Evolutionary conservation across 2,888 invertebrate species (phyloP), one percentile per base, ranked within the genome.

Genomic region (Phoenoteleia sp.): DNA sequence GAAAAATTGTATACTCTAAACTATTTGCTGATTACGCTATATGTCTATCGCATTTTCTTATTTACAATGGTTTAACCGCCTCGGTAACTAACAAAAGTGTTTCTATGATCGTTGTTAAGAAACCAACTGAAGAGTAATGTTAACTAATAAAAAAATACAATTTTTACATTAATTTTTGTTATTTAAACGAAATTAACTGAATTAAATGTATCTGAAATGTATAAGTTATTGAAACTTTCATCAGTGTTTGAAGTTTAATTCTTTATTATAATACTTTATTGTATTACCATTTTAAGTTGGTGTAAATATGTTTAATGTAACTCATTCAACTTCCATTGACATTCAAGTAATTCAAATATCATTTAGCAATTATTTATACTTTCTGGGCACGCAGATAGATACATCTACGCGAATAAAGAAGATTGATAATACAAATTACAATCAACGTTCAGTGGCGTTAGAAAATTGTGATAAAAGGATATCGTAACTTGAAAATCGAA

Each of bases 1-100:
- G 92, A 93, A 93, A 93, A 93, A 93, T 93, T 89, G 91, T 91
- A 90, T 93, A 92, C 88, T 90, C 91, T 92, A 92, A 89, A 90
- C 89, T 92, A 92, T 89, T 91, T 91, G 92, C 87, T 89, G 90
- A 91, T 91, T 93, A 93, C 88, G 85, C 88, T 91, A 88, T 87
- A 87, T 87, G 87, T 86, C 86, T 81, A 87, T 89, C 87, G 85
- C 81, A 85, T 84, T 81, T 82, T 67, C 80, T 88, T 91, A 91
- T 91, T 69, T 91, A 91, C 91, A 91, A 69, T 87, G 79, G 62
- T 83, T 86, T 80, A 79, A 84, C 62, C 83, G 84, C 83, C 86
- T 84, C 74, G 49, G 58, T 72, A 60, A 81, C 84, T 86, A 90
- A 90, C 89, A 81, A 89, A 89, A 90, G 54, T 88, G 81, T 77